These are phyloP conservation scores for Eidolon helvum DNA, from an alignment of 2,113 vertebrate genomes.

Conservation along the genomic window DNA sequence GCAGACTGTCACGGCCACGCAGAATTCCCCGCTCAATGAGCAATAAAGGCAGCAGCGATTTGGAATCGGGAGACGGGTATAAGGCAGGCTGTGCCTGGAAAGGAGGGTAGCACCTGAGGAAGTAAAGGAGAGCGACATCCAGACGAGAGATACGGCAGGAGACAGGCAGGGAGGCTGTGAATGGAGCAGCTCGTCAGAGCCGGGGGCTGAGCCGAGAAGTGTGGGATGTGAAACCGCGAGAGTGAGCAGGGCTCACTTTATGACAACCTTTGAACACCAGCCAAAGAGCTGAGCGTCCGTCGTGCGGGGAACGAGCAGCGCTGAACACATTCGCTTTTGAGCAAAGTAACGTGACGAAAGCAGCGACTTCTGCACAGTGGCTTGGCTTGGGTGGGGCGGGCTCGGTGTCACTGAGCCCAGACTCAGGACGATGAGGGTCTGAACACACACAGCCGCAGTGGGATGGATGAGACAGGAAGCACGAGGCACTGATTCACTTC, in stretches of 20 bases:
- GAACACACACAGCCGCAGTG: rapidly evolving
- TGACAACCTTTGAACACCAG: background rate
- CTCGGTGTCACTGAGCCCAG: background rate
- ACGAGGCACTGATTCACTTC: background rate
- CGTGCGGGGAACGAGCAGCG: background rate
- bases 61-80: background rate
- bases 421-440: background rate
- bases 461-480: background rate
- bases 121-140: background rate
- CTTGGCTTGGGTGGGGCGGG: rapidly evolving
- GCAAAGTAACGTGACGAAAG: background rate
- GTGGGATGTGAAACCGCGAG: background rate
- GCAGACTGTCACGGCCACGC: background rate
- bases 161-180: background rate
- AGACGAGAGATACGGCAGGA: background rate
- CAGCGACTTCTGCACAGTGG: background rate
- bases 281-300: background rate
- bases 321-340: too few relatives aligned
- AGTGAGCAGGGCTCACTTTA: background rate
- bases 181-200: rapidly evolving
- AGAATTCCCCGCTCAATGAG: background rate
- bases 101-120: background rate
- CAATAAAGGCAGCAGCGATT: background rate
- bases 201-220: rapidly evolving
- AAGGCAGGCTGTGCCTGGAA: background rate